phyloP scores from a whole-genome alignment of 2,888 invertebrate species.

The Lasioglossum morio region DNA sequence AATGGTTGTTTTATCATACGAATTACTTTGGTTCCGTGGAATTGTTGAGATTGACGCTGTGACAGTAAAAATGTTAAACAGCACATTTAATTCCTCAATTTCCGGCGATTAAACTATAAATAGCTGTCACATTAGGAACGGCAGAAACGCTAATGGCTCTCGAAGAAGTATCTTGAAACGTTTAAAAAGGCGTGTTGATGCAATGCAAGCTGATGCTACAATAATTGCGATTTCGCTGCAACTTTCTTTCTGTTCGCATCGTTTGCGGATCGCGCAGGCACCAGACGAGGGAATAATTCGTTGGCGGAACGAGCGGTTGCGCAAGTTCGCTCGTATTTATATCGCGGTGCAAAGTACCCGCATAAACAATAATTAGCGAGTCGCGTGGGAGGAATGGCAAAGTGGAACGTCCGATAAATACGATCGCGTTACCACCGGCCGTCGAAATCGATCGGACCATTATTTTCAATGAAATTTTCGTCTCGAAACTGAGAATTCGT shows the following conservation, averaged over 20 bases:
- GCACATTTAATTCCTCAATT: not conserved
- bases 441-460: not conserved
- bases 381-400: not conserved
- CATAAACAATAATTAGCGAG: constrained; percentile 30
- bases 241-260: not conserved
- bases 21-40: not conserved
- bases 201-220: not conserved
- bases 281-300: constrained; percentile 33
- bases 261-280: constrained; percentile 15
- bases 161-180: not conserved
- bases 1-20: too few relatives aligned
- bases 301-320: constrained; percentile 4
- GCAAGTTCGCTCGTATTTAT: constrained; percentile 50
- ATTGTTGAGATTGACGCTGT: not conserved
- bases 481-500: not conserved
- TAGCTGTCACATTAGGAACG: not conserved
- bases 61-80: too few relatives aligned
- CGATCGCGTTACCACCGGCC: not conserved
- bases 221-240: not conserved
- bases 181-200: not conserved
- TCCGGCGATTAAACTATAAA: not conserved
- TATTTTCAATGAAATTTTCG: not conserved
- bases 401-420: constrained; percentile 29
- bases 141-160: not conserved
- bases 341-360: constrained; percentile 33